Percentiles rank a stretch among this genome's conserved stretches.
Conservation (phyloP, 2,113 vertebrate genomes). For the Callaeas wilsoni region DNA sequence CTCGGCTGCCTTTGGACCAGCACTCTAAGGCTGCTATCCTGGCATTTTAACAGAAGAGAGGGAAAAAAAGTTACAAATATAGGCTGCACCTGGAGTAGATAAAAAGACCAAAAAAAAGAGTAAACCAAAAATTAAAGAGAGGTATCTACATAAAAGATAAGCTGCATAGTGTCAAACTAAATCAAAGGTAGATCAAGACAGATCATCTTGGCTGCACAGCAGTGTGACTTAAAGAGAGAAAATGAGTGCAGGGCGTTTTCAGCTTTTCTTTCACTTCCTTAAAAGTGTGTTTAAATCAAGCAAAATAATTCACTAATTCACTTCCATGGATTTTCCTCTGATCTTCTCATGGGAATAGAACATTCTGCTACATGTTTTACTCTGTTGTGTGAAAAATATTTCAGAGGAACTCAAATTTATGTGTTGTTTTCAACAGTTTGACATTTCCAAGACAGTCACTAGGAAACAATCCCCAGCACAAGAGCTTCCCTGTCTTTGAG, state of each 20-base stretch:
- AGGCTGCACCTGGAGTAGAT: neutral
- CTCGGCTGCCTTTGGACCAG: neutral
- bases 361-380: neutral
- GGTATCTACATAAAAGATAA: neutral
- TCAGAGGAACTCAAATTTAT: neutral
- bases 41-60: neutral
- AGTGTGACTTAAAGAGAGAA: neutral
- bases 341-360: neutral
- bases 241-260: neutral
- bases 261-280: neutral
- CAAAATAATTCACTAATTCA: neutral
- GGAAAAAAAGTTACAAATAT: rapidly evolving
- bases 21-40: neutral
- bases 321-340: neutral
- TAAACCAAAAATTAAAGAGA: neutral
- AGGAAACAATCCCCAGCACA: neutral
- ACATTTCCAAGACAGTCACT: neutral
- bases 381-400: neutral
- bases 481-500: neutral
- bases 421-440: neutral
- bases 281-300: neutral
- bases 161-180: neutral
- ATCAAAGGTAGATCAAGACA: neutral
- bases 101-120: neutral
- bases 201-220: neutral